Evolutionary conservation across 2,888 invertebrate genomes (phyloP), one percentile per base, ranked within the genome.

Genomic region (Oligia latruncula): DNA sequence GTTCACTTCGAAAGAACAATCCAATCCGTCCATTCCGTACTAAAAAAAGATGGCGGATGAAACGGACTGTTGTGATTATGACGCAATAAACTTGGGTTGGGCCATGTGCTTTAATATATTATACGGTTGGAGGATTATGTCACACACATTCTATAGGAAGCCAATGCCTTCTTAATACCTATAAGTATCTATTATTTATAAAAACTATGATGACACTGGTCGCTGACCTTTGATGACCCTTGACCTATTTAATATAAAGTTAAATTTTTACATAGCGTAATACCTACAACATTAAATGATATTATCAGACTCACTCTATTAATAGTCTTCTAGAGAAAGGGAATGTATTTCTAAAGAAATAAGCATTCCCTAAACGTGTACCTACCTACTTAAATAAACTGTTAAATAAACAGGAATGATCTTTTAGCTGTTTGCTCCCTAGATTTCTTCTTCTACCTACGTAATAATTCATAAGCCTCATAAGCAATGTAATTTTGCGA

Each of bases 1-100:
- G 6, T 40, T 62, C 15, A 29, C 29, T 29, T 29, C 29, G 29
- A 52, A 43, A 52, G 17, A 77, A 29, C 5, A 74, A 49, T 43
- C 40, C 5, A 74, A 49, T 43, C 40, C 23, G 40, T 64, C n/a
- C 46, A 13, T 67, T 79, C 58, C 5, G 9, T 40, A 40, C 0
- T 4, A 35, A 80, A 46, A n/a, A 40, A 80, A 80, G 43, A 81
- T 78, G 78, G 72, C 71, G 52, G 78, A 62, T 52, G 23, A 13
- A 79, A n/a, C 35, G 35, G 13, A 23, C 17, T 71, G n/a, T 40
- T 60, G 9, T 79, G 20, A n/a, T 46, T 58, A n/a, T 35, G 23
- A 62, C 29, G 60, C 29, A 70, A 60, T 17, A n/a, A 60, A 80
- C 49, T 40, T 80, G 13, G 17, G 23, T 79, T 80, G 23, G 40